Percentiles rank a stretch among this genome's conserved stretches.
These are phyloP conservation scores for Berghia stephanieae DNA, from an alignment of 1,140 invertebrate genomes.

Conservation along the genomic window DNA sequence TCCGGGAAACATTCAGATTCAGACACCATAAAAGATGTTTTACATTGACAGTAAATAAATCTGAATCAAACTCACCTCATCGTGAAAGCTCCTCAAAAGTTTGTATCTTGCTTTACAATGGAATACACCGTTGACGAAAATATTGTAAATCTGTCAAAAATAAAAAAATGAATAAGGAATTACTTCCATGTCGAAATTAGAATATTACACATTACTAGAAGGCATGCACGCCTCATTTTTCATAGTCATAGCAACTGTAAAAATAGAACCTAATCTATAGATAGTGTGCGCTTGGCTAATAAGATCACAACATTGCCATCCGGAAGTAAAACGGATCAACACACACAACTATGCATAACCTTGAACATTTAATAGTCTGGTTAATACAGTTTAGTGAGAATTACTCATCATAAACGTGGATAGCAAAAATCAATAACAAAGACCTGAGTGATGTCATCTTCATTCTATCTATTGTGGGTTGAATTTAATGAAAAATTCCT, in stretches of 20 bases:
- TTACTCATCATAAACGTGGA: no score
- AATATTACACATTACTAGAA: not conserved
- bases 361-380: no score
- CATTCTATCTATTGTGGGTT: no score
- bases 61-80: constrained; percentile 76
- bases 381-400: no score
- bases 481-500: no score
- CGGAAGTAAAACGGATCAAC: not conserved
- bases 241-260: not conserved
- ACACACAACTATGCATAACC: no score
- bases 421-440: no score
- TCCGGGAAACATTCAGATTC: no score
- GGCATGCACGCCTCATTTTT: not conserved
- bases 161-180: constrained; percentile 26
- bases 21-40: no score
- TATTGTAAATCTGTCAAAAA: constrained; percentile 86
- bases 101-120: constrained; percentile 93
- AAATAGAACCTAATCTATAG: not conserved
- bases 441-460: no score
- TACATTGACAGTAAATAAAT: no score
- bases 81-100: constrained; percentile 89
- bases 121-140: constrained; percentile 94
- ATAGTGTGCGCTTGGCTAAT: not conserved
- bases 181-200: not conserved
- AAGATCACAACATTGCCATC: not conserved